Percentiles rank a stretch among this genome's conserved stretches.
Evolutionary conservation across 2,113 vertebrate species (phyloP).

Genomic region (Myotis brandtii): DNA sequence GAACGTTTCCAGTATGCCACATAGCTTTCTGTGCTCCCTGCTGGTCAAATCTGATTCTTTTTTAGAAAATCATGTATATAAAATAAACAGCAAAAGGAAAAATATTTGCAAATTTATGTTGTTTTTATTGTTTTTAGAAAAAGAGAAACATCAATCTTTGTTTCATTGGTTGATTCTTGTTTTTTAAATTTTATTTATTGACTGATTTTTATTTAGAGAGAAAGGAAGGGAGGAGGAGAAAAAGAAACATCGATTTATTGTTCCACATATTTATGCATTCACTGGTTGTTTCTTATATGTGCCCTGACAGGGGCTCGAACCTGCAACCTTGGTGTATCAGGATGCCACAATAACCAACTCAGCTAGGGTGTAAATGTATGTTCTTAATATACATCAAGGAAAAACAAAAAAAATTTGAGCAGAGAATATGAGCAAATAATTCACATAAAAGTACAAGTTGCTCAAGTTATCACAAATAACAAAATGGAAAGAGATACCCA

Average conservation of each 20-base stretch:
- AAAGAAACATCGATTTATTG: not conserved
- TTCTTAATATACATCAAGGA: conserved; percentile 18
- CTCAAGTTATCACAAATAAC: conserved; percentile 33
- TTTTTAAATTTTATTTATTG: not conserved
- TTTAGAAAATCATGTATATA: conserved; percentile 26
- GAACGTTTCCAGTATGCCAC: not conserved
- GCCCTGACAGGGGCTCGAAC: not conserved
- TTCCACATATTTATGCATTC: not conserved
- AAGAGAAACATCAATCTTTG: not conserved
- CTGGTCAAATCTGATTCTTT: not conserved
- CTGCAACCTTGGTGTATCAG: not conserved
- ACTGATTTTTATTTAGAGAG: not conserved
- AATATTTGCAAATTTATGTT: not conserved
- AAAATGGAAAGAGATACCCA: not conserved
- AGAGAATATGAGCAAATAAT: conserved; percentile 5
- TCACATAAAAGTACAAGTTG: conserved; percentile 11
- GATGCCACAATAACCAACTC: not conserved
- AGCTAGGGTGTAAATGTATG: not conserved
- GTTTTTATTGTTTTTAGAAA: not conserved
- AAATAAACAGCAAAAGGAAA: not conserved
- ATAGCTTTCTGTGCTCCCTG: not conserved
- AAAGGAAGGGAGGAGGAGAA: not conserved
- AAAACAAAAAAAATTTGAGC: not conserved
- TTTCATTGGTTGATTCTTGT: not conserved
- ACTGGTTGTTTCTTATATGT: not conserved